These are phyloP conservation scores for Dione juno DNA, from an alignment of 2,888 invertebrate species.

Conservation along the genomic window DNA sequence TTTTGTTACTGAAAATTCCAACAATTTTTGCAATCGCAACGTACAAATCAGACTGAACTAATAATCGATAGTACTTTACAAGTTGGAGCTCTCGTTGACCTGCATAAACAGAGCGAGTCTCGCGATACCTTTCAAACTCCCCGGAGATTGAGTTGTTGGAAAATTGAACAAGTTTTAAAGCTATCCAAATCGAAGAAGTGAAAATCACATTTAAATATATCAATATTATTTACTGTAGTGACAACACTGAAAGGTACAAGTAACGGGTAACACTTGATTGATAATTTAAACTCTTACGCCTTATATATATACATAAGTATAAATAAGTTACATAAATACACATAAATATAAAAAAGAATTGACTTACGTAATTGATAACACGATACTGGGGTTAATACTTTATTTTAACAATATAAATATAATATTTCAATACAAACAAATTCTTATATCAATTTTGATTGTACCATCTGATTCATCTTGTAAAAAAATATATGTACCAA, in stretches of 20 bases:
- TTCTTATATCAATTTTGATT: neutral
- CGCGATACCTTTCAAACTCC: conserved; percentile 42
- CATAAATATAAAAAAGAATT: no score
- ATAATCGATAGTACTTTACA: conserved; percentile 43
- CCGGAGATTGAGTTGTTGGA: conserved; percentile 38
- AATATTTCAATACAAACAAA: neutral
- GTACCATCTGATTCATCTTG: neutral
- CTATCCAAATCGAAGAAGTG: conserved; percentile 37
- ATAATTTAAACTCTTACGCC: no score
- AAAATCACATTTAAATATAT: conserved; percentile 33
- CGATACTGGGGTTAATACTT: no score
- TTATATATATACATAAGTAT: no score
- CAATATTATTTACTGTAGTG: conserved; percentile 18
- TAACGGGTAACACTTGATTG: no score
- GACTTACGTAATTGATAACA: no score
- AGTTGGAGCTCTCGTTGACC: conserved; percentile 43
- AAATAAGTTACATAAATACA: no score
- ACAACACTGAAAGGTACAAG: neutral
- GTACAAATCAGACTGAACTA: conserved; percentile 41
- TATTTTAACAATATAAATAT: neutral
- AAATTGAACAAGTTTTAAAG: conserved; percentile 42
- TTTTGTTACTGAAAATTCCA: conserved; percentile 14
- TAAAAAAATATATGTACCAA: neutral
- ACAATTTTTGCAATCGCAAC: conserved; percentile 32
- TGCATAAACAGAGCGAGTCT: conserved; percentile 40